Evolutionary conservation across 2,113 vertebrate species (phyloP).

Genomic region (Halcyon senegalensis): DNA sequence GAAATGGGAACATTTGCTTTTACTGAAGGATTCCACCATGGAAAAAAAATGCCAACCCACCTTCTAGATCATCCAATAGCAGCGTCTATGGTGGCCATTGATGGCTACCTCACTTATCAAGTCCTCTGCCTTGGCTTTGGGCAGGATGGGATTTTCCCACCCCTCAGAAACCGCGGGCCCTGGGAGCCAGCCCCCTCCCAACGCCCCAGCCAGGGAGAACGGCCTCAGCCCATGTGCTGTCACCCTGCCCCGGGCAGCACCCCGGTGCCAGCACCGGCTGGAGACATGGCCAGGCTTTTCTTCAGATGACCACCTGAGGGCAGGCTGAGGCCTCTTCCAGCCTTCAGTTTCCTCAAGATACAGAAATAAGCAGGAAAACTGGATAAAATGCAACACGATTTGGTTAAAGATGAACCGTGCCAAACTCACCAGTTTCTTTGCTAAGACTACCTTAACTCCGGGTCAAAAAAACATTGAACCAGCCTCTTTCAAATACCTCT

Average conservation of each 20-base stretch:
- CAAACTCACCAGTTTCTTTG: neutral
- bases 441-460: neutral
- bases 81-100: neutral
- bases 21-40: neutral
- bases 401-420: neutral
- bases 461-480: rapidly evolving
- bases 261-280: rapidly evolving
- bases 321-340: neutral
- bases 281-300: neutral
- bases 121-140: neutral
- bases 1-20: neutral
- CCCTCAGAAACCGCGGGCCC: neutral
- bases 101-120: neutral
- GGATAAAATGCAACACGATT: neutral
- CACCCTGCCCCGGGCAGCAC: neutral
- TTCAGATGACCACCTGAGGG: neutral
- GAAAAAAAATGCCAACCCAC: neutral
- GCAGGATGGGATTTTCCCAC: neutral
- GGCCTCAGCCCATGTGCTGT: rapidly evolving
- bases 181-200: neutral
- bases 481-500: neutral
- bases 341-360: rapidly evolving
- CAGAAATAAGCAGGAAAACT: neutral
- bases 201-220: rapidly evolving
- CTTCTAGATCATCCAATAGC: neutral